phyloP scores from a whole-genome alignment of 2,797 vertebrate genomes.

The Lycodopsis pacificus region DNA sequence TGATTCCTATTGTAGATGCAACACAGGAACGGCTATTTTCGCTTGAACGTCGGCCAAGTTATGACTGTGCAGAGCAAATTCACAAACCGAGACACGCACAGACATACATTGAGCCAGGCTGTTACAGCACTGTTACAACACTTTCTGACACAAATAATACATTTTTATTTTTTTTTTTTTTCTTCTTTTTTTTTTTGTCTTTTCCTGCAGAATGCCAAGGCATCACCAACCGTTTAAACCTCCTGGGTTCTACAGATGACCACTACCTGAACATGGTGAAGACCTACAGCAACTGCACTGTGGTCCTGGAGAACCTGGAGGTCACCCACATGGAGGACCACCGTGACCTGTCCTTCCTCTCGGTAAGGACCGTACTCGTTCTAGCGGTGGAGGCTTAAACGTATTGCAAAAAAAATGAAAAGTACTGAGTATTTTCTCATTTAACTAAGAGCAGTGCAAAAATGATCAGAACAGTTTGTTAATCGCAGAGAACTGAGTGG shows the following conservation, averaged over 20 bases:
- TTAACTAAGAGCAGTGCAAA: not conserved
- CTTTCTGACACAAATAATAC: not conserved
- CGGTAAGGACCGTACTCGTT: conserved; percentile 78
- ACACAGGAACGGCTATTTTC: conserved; percentile 60
- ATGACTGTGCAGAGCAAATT: conserved; percentile 57
- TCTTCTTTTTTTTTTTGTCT: conserved; percentile 3
- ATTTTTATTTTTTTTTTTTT: not conserved
- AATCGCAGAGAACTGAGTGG: not conserved
- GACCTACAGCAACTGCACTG: conserved; percentile 95
- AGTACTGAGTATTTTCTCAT: not conserved
- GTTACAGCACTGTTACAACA: conserved; percentile 23
- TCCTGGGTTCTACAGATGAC: conserved; percentile 87
- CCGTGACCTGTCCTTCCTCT: conserved; percentile 92
- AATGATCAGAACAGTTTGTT: not conserved
- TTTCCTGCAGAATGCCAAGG: conserved; percentile 91
- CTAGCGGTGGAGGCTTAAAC: not conserved
- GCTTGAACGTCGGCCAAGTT: conserved; percentile 60
- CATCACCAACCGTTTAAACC: conserved; percentile 88
- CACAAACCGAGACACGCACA: conserved; percentile 40
- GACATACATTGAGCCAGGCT: conserved; percentile 24
- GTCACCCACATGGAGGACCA: conserved; percentile 88
- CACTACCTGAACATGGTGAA: conserved; percentile 93
- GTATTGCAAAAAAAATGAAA: not conserved
- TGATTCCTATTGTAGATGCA: conserved; percentile 61
- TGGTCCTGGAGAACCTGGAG: conserved; percentile 95